Evolutionary conservation across 1,140 invertebrate species (phyloP), one percentile per base, ranked within the genome.

Genomic region (Bombus soroeensis): DNA sequence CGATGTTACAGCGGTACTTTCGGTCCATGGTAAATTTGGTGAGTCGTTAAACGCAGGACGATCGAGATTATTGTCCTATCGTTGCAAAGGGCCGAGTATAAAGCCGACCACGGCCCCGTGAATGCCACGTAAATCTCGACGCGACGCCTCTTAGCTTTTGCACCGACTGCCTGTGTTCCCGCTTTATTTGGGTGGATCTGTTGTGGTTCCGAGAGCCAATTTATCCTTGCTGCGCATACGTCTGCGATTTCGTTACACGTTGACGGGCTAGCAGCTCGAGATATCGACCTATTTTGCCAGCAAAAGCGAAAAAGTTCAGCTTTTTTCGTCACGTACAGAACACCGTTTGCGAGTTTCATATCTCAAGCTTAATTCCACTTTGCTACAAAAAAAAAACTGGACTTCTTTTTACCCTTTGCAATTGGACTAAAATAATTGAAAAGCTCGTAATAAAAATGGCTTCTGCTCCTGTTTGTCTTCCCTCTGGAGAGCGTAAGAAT

Each of bases 31-130:
- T 64, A 74, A 78, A 83, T 78, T 37, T 74, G 47, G 39, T 10
- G 62, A 41, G 28, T 74, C 71, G 59, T 88, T 88, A 82, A 87
- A 78, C 70, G 34, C 43, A 12, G 53, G 13, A 73, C 70, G 66
- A 88, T 88, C 64, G 81, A 85, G 76, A 80, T 73, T 78, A 77
- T 72, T 88, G 83, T 85, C 74, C 57, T 15, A 43, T 10, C 34
- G 64, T 82, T 73, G 37, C 47, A 62, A 25, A 32, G 53, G 43
- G 64, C 53, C 79, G 73, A 57, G 43, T n/a, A 75, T 41, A 66
- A 64, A 79, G 47, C 32, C 37, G 62, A 39, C 81, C 37, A 13
- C 84, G 57, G 32, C 37, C 28, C 12, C 25, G 74, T 79, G 79
- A 72, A 88, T 34, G 76, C 28, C 64, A 72, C 57, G 76, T 85